Base-by-base conservation (phyloP, 2,888 invertebrate genomes). In the Drosophila tripunctata region DNA sequence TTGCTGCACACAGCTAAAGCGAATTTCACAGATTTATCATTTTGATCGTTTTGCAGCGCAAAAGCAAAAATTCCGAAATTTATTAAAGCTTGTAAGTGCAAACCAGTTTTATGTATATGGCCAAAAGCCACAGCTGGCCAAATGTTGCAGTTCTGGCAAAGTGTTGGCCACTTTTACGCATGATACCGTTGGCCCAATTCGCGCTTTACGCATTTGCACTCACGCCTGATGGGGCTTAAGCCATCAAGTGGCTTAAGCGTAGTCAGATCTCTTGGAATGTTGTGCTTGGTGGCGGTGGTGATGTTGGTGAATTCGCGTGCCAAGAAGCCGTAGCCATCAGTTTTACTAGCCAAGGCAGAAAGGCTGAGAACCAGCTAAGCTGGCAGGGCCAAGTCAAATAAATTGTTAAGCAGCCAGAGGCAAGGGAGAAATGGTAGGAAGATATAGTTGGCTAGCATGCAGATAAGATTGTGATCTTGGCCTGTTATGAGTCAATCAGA, bases 401-500 rank as follows among this genome's bases (percentile, higher is more conserved):
- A 87, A 82, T 82, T 78, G 64, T 50, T 43, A 67, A 57, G 19
- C 41, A 51, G 65, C 62, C 52, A 43, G 51, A 63, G 67, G 57
- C 50, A 38, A n/a, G 15, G 22, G 4, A 10, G 12, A 24, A 10
- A 3, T 10, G 15, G 27, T 10, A 2, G 6, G 6, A 19, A 21
- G 31, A n/a, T n/a, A 19, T 8, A 7, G 19, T 12, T 8, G 31
- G 30, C 48, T 64, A 63, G 71, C 74, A 85, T 81, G 82, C 75
- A 72, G 72, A 65, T 75, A 57, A 80, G 87, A 80, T 86, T 84
- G 74, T 51, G 68, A 81, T 81, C 84, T 80, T 67, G 65, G 78
- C 72, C 85, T 81, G 81, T 81, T 80, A 82, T 82, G 87, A 87
- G 81, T 82, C 87, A 84, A 82, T 82, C 81, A 82, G 81, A 80